These are phyloP conservation scores for Micrasema longulum DNA, from an alignment of 1,140 invertebrate genomes.

Conservation along the genomic window DNA sequence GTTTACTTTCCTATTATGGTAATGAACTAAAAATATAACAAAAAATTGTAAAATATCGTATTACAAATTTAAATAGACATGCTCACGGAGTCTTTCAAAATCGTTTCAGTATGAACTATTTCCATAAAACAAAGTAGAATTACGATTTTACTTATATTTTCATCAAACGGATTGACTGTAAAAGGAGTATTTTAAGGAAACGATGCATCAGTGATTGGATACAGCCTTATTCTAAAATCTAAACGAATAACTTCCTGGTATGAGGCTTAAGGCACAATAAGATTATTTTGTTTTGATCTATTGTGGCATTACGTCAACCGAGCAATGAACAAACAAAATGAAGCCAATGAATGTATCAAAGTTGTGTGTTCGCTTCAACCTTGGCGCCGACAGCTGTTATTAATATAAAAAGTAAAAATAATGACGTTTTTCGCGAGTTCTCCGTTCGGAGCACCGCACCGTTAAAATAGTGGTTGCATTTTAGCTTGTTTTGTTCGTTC, in stretches of 20 bases:
- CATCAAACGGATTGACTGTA: no score
- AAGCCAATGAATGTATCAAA: constrained; percentile 12
- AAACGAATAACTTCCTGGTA: constrained; percentile 6
- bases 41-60: no score
- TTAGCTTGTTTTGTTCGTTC: constrained; percentile 8
- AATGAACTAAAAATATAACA: no score
- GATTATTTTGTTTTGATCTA: constrained; percentile 25
- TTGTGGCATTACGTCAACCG: constrained; percentile 22
- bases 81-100: no score
- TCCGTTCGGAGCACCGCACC: constrained; percentile 9
- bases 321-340: constrained; percentile 8
- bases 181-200: no score
- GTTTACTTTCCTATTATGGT: no score
- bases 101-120: no score
- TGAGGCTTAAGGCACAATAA: not conserved
- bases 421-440: constrained; percentile 15
- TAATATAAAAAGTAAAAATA: no score
- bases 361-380: constrained; percentile 3
- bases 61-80: no score
- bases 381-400: constrained; percentile 13
- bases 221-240: constrained; percentile 21
- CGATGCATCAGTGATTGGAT: not conserved
- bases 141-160: no score
- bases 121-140: no score
- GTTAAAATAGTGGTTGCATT: constrained; percentile 24